A percentile compares a stretch with the other conserved stretches of the same genome.
phyloP scores from a whole-genome alignment of 2,888 invertebrate genomes.

The Drosophila colorata region DNA sequence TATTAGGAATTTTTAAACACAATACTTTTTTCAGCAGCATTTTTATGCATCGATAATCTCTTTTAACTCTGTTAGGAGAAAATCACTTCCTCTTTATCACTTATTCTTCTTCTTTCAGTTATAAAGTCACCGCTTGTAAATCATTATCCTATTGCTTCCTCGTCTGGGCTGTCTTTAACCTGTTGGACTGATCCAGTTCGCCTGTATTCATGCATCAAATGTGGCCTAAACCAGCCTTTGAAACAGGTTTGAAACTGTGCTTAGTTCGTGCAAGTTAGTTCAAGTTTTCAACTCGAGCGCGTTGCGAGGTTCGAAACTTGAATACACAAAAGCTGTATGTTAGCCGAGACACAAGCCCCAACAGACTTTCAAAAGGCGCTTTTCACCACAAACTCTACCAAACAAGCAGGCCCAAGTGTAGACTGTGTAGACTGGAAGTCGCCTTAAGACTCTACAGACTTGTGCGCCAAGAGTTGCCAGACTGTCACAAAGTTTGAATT shows the following conservation, averaged over 20 bases:
- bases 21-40: no score
- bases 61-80: no score
- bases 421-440: slow-evolving; percentile 41
- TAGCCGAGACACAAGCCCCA: slow-evolving; percentile 13
- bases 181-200: no score
- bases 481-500: not conserved
- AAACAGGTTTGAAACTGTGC: not conserved
- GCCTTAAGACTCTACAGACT: not conserved
- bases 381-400: slow-evolving; percentile 27
- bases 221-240: not conserved
- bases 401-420: not conserved
- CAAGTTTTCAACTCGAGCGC: not conserved
- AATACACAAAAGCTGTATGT: not conserved
- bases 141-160: no score
- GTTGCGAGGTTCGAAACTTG: not conserved
- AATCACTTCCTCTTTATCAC: no score
- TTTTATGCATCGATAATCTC: no score
- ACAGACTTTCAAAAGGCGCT: not conserved
- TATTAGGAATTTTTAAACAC: no score
- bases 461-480: slow-evolving; percentile 24
- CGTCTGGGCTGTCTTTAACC: no score
- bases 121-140: no score
- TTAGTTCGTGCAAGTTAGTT: not conserved
- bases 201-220: no score
- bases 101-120: no score